Evolutionary conservation across 64 coral and sea anemone species (phyloP).

Genomic region (Catalaphyllia jardinei): DNA sequence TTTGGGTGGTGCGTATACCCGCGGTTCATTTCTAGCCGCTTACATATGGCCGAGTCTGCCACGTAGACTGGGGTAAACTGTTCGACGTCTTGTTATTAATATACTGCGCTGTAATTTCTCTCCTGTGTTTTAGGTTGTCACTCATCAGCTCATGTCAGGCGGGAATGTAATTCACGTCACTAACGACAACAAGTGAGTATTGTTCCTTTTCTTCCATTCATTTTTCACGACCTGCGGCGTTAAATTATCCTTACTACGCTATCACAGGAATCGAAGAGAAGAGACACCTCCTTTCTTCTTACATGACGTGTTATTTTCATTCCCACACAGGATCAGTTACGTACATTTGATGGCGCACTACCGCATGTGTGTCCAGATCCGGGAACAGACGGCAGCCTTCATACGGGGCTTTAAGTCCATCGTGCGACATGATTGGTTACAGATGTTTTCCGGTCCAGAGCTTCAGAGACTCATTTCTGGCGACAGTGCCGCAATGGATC

Average conservation of each 20-base stretch:
- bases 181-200: conserved; percentile 92
- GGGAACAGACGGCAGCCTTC: conserved; percentile 88
- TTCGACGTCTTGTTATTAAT: not conserved
- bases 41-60: too few species aligned
- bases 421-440: conserved; percentile 82
- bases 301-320: not conserved
- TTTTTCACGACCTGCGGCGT: not conserved
- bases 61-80: not conserved
- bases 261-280: not conserved
- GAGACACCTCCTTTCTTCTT: not conserved
- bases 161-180: conserved; percentile 76
- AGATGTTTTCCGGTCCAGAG: conserved; percentile 97
- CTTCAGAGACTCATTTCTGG: conserved; percentile 96
- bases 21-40: too few species aligned
- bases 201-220: not conserved
- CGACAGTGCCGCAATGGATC: conserved; percentile 81
- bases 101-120: not conserved
- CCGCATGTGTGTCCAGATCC: conserved; percentile 92
- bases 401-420: conserved; percentile 94
- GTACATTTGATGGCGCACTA: conserved; percentile 98
- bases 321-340: conserved; percentile 80
- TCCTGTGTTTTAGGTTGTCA: conserved; percentile 65
- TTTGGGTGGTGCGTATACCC: too few species aligned
- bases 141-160: conserved; percentile 91
- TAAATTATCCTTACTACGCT: not conserved